Base-by-base conservation (phyloP, 2,113 vertebrate genomes). In the Struthidea cinerea region DNA sequence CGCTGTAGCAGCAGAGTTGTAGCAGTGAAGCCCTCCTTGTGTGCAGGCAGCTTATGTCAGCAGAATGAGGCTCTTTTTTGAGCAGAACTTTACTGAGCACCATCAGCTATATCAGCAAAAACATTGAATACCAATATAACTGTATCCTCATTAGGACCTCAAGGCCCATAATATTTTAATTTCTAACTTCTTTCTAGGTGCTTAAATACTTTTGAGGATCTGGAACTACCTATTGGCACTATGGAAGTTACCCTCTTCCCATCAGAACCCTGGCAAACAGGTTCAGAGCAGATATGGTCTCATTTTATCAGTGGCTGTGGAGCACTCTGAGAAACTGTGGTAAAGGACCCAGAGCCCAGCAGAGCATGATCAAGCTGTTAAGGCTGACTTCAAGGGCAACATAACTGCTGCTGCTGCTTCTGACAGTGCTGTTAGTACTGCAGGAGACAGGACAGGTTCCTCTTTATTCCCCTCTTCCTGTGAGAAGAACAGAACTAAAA, bases 11-110 rank as follows among this genome's bases (percentile, higher is more conserved):
- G 93, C 94, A 96, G 71, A 96, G 93, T 44, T 91, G 83, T 70
- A 83, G 55, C 87, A 93, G 84, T 67, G 90, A 90, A 94, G 68
- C 75, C 64, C 59, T 94, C 71, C 93, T 93, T 93, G 92, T 95
- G 63, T 85, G 68, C 47, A 90, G 89, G 82, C 90, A 92, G 91
- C 82, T 96, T 88, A 80, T 90, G 91, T 97, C 96, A 97, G 95
- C 94, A 93, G 92, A 94, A 92, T 18, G 42, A 68, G 47, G 60
- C 76, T 91, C 82, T 94, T 95, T 97, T 97, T 96, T 70, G 78
- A 94, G 80, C 83, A 87, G 92, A 96, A 94, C 64, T 95, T 92
- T 90, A 92, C 90, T n/a, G 49, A 93, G 93, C 80, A 52, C 71
- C 84, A 59, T 75, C 83, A 94, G 95, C 94, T 88, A 2, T 44